Percentiles rank a stretch among this genome's conserved stretches.
Conservation (phyloP, 2,797 vertebrate genomes). For the Amazona finschi region DNA sequence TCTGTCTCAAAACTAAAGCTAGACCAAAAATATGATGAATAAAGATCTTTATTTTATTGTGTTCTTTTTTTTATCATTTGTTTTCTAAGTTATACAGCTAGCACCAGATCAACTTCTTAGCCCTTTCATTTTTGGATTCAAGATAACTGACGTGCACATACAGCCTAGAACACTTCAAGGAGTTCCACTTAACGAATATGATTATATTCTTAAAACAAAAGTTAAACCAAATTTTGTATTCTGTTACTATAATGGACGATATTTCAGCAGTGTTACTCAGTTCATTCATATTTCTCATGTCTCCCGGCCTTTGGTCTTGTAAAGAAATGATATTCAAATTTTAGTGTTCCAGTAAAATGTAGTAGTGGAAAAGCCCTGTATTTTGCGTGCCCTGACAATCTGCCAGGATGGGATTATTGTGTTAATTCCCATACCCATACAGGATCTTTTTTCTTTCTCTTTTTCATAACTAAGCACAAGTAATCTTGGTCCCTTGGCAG, state of each 20-base stretch:
- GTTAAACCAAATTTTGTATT: not conserved
- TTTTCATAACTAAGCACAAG: slow-evolving; percentile 28
- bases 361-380: not conserved
- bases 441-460: not conserved
- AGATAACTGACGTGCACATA: not conserved
- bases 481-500: not conserved
- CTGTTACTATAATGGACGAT: not conserved
- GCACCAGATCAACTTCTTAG: not conserved
- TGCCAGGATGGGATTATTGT: slow-evolving; percentile 14
- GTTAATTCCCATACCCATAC: not conserved
- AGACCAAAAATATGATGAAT: not conserved
- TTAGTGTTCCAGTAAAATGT: not conserved
- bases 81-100: not conserved
- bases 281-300: not conserved
- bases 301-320: not conserved
- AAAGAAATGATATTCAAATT: slow-evolving; percentile 16
- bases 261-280: not conserved
- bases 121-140: not conserved
- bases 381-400: slow-evolving; percentile 29
- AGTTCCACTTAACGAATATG: not conserved
- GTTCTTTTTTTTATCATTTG: not conserved
- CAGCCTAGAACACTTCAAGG: not conserved
- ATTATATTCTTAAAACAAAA: not conserved
- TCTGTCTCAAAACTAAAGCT: not conserved
- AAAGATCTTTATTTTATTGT: not conserved